phyloP scores from a whole-genome alignment of 2,888 invertebrate genomes.

The Lypha dubia region DNA sequence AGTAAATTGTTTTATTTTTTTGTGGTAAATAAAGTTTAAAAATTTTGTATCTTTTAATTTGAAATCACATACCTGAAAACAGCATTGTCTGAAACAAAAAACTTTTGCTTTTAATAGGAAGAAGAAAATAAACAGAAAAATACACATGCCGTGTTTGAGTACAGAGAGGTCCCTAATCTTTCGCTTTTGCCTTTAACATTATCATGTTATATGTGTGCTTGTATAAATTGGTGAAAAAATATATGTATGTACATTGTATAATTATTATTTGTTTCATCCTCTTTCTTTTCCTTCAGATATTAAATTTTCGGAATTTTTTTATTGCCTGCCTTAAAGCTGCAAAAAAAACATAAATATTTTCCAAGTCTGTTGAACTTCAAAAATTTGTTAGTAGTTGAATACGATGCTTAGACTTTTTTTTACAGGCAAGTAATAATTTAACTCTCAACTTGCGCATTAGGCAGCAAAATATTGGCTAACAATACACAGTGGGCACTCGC shows the following conservation, averaged over 20 bases:
- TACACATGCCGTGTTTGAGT: background rate
- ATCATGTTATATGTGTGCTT: background rate
- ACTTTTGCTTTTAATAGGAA: slow-evolving; percentile 61
- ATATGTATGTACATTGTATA: background rate
- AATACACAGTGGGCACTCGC: background rate
- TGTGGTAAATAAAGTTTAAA: background rate
- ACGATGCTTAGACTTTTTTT: background rate
- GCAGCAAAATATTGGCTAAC: background rate
- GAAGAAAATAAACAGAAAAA: slow-evolving; percentile 2
- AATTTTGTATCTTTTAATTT: slow-evolving; percentile 18
- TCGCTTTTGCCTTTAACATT: background rate
- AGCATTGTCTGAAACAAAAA: slow-evolving; percentile 21
- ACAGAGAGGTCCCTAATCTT: slow-evolving; percentile 14
- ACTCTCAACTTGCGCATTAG: slow-evolving; percentile 3
- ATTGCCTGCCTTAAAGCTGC: background rate
- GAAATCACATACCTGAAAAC: slow-evolving; percentile 28
- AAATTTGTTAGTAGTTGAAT: background rate
- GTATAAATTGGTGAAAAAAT: background rate
- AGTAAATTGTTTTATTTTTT: background rate
- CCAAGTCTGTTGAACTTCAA: slow-evolving; percentile 40
- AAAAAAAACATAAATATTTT: background rate
- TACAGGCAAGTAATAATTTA: slow-evolving; percentile 28
- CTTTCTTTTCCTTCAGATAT: background rate
- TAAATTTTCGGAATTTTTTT: too few relatives aligned
- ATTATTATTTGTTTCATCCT: background rate